Evolutionary conservation across 1,140 invertebrate species (phyloP).

Genomic region (Arion vulgaris): DNA sequence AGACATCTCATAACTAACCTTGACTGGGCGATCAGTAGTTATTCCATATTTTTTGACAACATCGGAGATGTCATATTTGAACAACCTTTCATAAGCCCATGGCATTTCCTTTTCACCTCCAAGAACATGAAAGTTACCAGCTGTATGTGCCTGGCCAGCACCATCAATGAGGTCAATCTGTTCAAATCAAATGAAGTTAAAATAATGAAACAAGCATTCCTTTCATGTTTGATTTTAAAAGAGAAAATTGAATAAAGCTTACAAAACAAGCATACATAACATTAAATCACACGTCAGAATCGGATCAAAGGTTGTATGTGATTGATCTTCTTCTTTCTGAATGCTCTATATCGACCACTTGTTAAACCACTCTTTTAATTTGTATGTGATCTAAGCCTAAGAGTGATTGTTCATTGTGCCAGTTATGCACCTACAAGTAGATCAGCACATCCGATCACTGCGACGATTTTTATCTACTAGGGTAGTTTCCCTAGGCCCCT

Average conservation of each 20-base stretch:
- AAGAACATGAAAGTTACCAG: conserved; percentile 37
- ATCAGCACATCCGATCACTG: too few species aligned
- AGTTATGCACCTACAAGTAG: too few species aligned
- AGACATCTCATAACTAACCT: conserved; percentile 1
- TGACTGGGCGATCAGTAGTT: conserved; percentile 16
- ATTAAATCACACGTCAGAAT: not conserved
- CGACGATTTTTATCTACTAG: too few species aligned
- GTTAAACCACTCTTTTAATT: too few species aligned
- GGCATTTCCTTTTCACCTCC: conserved; percentile 47
- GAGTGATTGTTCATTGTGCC: too few species aligned
- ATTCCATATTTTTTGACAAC: conserved; percentile 20
- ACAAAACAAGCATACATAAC: not conserved
- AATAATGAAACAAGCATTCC: not conserved
- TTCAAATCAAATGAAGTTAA: not conserved
- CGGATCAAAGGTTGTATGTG: too few species aligned
- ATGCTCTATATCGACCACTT: too few species aligned
- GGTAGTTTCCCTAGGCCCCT: too few species aligned
- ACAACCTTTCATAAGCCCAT: conserved; percentile 41
- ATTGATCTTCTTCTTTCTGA: too few species aligned
- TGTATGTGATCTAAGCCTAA: too few species aligned
- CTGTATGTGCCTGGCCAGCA: conserved; percentile 1
- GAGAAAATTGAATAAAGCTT: not conserved
- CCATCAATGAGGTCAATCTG: not conserved
- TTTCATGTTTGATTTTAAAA: not conserved
- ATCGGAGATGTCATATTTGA: conserved; percentile 42